phyloP scores from a whole-genome alignment of 2,113 vertebrate genomes.

The Nematolebias whitei region DNA sequence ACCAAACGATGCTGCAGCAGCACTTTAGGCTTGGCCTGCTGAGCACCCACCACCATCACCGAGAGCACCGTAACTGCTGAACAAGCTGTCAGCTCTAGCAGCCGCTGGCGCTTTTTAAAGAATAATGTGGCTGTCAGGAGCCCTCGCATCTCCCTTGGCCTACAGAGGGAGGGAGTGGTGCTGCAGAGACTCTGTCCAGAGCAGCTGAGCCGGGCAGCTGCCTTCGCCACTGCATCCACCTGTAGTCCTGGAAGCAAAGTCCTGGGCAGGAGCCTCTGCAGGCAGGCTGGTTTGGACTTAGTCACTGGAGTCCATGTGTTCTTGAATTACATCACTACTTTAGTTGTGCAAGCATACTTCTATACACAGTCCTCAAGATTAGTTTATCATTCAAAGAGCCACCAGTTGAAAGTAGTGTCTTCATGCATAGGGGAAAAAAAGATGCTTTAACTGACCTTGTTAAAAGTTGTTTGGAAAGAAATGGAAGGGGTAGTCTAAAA shows the following conservation, averaged over 20 bases:
- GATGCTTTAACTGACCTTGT: background rate
- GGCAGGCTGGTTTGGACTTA: conserved; percentile 14
- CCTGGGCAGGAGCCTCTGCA: conserved; percentile 16
- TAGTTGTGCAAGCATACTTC: conserved; percentile 37
- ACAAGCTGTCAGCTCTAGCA: conserved; percentile 77
- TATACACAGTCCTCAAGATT: conserved; percentile 5
- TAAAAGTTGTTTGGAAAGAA: conserved; percentile 14
- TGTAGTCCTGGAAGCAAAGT: conserved; percentile 38
- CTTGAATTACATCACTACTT: conserved; percentile 44
- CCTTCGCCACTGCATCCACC: conserved; percentile 36
- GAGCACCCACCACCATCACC: conserved; percentile 46
- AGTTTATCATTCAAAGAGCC: conserved; percentile 40
- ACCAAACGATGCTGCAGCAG: conserved; percentile 69
- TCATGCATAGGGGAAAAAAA: background rate
- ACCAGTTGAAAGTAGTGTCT: conserved; percentile 11
- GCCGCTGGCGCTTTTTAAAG: conserved; percentile 73
- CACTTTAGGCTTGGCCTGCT: conserved; percentile 57
- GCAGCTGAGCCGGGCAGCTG: conserved; percentile 41
- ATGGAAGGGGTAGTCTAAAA: background rate
- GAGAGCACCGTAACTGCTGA: conserved; percentile 66
- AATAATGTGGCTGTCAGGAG: conserved; percentile 78
- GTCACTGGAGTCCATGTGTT: conserved; percentile 22
- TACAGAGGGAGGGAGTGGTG: conserved; percentile 48
- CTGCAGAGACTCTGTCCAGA: conserved; percentile 42
- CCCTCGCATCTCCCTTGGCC: conserved; percentile 60